Conservation (phyloP, 2,888 invertebrate species). For the Epinotia bilunana region DNA sequence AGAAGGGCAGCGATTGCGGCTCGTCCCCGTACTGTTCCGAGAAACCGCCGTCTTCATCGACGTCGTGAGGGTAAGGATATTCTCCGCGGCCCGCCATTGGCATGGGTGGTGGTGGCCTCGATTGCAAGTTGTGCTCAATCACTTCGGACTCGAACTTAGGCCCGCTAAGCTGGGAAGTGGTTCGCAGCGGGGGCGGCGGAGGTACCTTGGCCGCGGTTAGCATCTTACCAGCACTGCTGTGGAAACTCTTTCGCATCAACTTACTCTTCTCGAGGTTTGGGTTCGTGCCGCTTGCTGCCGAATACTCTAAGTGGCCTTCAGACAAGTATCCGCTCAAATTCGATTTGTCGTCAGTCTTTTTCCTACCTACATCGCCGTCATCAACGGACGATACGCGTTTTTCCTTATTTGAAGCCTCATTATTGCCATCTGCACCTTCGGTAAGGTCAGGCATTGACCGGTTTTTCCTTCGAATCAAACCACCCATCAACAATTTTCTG, state of each 20-base stretch:
- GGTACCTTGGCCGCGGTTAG: constrained; percentile 93
- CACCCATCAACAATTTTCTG: constrained; percentile 94
- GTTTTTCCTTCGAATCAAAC: constrained; percentile 93
- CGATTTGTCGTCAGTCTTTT: constrained; percentile 84
- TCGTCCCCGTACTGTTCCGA: constrained; percentile 83
- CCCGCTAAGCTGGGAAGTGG: constrained; percentile 92
- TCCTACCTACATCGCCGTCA: constrained; percentile 89
- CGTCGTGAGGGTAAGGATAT: constrained; percentile 63
- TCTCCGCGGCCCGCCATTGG: constrained; percentile 59
- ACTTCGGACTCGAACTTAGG: constrained; percentile 86
- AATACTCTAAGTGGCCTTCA: constrained; percentile 93
- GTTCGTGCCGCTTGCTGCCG: constrained; percentile 87
- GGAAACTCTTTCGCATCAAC: constrained; percentile 95
- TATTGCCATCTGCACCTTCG: constrained; percentile 88
- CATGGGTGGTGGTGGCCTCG: constrained; percentile 75
- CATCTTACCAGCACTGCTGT: constrained; percentile 92
- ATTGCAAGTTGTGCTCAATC: constrained; percentile 72
- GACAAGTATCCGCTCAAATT: constrained; percentile 92
- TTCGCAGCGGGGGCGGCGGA: constrained; percentile 93
- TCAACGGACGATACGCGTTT: constrained; percentile 86
- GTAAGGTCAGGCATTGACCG: constrained; percentile 96
- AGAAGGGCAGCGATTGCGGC: constrained; percentile 86
- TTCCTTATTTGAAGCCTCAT: constrained; percentile 69
- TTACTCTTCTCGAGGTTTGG: constrained; percentile 94
- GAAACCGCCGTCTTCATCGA: constrained; percentile 79